These are phyloP conservation scores for Bombyx mandarina DNA, from an alignment of 1,140 invertebrate species.

Conservation along the genomic window DNA sequence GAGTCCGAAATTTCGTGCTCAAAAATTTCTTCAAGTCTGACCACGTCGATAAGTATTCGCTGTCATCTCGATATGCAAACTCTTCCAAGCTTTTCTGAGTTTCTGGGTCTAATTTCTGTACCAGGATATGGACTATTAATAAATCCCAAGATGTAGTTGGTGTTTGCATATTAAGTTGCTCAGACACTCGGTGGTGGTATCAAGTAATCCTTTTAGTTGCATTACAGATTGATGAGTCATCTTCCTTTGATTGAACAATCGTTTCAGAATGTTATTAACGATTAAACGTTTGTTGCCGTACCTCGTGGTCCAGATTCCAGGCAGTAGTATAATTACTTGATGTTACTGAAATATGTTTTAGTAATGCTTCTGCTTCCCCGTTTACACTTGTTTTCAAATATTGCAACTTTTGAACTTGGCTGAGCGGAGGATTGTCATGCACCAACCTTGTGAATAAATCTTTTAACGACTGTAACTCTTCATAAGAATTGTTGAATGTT, in stretches of 20 bases:
- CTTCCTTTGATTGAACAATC: conserved; percentile 18
- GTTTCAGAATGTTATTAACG: conserved; percentile 19
- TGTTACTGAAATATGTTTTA: background rate
- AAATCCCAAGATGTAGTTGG: too few relatives aligned
- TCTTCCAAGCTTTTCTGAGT: conserved; percentile 35
- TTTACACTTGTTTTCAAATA: too few relatives aligned
- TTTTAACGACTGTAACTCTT: too few relatives aligned
- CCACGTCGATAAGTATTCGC: conserved; percentile 21
- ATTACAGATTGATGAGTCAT: conserved; percentile 13
- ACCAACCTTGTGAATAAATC: too few relatives aligned
- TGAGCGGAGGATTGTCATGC: too few relatives aligned
- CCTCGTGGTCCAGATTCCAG: conserved; percentile 15
- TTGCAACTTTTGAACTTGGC: too few relatives aligned
- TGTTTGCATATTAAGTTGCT: conserved; percentile 32
- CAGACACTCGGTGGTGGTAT: conserved; percentile 26
- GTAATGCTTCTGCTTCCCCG: too few relatives aligned
- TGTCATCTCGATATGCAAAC: conserved; percentile 11
- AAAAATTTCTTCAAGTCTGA: conserved; percentile 26
- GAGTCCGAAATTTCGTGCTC: conserved; percentile 22
- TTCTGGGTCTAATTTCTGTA: conserved; percentile 18
- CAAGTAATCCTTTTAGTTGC: conserved; percentile 30
- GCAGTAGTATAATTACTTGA: conserved; percentile 13
- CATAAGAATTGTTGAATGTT: too few relatives aligned
- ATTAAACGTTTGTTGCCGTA: conserved; percentile 22
- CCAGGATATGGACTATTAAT: too few relatives aligned